A percentile compares a stretch with the other conserved stretches of the same genome.
Evolutionary conservation across 1,140 invertebrate species (phyloP).

Genomic region (Chlorops oryzae): DNA sequence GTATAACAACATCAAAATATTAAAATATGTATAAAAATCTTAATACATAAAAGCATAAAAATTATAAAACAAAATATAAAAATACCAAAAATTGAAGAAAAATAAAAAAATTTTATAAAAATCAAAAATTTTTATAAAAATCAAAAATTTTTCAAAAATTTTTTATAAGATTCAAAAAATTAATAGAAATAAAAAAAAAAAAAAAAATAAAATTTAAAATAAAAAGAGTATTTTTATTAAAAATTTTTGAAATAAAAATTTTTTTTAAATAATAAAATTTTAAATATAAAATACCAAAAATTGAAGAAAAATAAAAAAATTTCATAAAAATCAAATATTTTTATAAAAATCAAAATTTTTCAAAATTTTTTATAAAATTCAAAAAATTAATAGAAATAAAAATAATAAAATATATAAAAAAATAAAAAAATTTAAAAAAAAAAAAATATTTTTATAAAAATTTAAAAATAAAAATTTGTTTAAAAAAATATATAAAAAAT

Average conservation of each 20-base stretch:
- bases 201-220: not conserved
- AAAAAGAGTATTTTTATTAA: not conserved
- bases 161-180: not conserved
- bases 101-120: no score
- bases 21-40: not conserved
- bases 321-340: not conserved
- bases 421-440: not conserved
- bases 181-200: not conserved
- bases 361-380: not conserved
- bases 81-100: not conserved
- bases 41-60: not conserved
- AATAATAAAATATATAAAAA: not conserved
- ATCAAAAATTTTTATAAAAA: no score
- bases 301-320: not conserved
- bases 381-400: not conserved
- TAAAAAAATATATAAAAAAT: not conserved
- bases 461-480: not conserved
- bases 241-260: not conserved
- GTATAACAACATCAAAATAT: no score
- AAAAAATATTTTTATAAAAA: not conserved
- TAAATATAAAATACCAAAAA: not conserved
- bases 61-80: not conserved
- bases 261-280: not conserved
- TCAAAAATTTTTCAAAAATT: not conserved
- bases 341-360: not conserved